Evolutionary conservation across 2,888 invertebrate species (phyloP).

Genomic region (Autographa pulchrina): DNA sequence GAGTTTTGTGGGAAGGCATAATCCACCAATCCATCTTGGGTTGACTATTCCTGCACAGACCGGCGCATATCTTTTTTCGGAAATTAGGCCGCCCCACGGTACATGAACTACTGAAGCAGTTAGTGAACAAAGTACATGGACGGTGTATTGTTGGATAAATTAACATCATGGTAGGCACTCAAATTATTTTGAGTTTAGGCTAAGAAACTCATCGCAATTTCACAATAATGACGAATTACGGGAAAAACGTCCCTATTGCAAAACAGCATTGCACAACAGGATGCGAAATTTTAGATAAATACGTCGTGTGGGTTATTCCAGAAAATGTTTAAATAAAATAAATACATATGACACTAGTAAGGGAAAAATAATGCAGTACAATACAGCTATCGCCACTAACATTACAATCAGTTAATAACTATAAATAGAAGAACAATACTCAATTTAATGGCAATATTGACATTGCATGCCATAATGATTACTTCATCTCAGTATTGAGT

Average conservation of each 20-base stretch:
- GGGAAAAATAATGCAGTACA: not conserved
- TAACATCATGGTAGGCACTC: no score
- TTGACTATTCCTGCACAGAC: no score
- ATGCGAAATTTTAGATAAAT: not conserved
- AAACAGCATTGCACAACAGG: no score
- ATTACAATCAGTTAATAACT: conserved; percentile 12
- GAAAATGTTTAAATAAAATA: not conserved
- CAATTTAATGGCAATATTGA: conserved; percentile 51
- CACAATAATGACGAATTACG: not conserved
- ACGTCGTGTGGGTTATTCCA: not conserved
- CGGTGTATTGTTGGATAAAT: no score
- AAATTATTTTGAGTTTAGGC: no score
- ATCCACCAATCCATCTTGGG: no score
- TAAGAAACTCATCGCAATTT: no score
- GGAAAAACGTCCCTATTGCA: not conserved
- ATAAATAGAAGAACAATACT: conserved; percentile 45
- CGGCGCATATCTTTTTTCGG: no score
- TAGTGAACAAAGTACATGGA: no score
- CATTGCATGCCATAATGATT: conserved; percentile 17
- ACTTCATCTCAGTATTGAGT: not conserved
- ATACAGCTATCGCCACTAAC: not conserved
- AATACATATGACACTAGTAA: not conserved
- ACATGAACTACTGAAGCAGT: no score
- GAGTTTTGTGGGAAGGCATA: no score
- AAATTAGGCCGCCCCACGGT: no score